Percentiles rank a stretch among this genome's conserved stretches.
Evolutionary conservation across 2,113 vertebrate genomes (phyloP).

Genomic region (Notothenia rossii): DNA sequence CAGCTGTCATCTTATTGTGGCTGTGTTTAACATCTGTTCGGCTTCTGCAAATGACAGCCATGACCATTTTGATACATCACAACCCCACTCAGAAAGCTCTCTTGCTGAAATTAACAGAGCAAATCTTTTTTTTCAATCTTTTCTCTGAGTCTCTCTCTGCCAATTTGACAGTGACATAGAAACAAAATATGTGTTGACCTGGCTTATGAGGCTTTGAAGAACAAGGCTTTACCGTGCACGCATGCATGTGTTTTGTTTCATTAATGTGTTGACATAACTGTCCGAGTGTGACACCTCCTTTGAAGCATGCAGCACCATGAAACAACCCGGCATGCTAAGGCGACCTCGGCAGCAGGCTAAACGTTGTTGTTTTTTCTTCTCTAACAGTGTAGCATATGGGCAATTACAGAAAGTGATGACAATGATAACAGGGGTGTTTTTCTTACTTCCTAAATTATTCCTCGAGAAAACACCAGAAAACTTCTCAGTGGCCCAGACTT

Average conservation of each 20-base stretch:
- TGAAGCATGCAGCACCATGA: constrained; percentile 62
- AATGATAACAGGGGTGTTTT: constrained; percentile 82
- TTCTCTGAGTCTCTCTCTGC: constrained; percentile 12
- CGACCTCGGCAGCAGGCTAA: constrained; percentile 70
- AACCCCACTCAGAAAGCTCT: constrained; percentile 50
- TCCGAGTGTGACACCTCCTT: constrained; percentile 72
- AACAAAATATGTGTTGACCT: constrained; percentile 64
- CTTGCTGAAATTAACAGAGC: constrained; percentile 54
- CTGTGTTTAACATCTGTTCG: constrained; percentile 23
- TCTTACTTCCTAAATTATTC: constrained; percentile 80
- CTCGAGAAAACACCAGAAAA: constrained; percentile 68
- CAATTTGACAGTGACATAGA: constrained; percentile 59
- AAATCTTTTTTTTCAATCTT: constrained; percentile 26
- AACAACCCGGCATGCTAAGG: constrained; percentile 46
- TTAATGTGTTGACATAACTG: constrained; percentile 73
- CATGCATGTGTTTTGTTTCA: constrained; percentile 63
- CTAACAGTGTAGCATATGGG: constrained; percentile 70
- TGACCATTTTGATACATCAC: constrained; percentile 33
- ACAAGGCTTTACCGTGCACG: constrained; percentile 53
- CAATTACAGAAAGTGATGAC: constrained; percentile 82
- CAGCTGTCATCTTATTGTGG: constrained; percentile 30
- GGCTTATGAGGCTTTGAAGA: constrained; percentile 65
- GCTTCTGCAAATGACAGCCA: constrained; percentile 46
- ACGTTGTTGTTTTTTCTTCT: constrained; percentile 77
- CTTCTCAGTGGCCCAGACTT: constrained; percentile 41